Evolutionary conservation across 2,888 invertebrate species (phyloP).

Genomic region (Ectobius pallidus): DNA sequence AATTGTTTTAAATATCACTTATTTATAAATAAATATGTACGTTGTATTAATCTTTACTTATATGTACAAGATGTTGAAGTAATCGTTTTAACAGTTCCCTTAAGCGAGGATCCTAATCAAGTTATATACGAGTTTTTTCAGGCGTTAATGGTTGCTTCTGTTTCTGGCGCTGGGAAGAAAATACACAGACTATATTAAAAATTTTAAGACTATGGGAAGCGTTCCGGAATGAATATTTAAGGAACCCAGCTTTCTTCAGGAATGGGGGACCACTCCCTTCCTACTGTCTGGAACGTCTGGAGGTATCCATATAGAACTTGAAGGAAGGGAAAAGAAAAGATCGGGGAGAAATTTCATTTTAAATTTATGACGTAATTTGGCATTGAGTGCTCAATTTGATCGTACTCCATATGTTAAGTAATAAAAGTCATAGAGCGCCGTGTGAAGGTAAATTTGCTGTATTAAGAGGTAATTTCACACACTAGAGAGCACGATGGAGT

Average conservation of each 20-base stretch:
- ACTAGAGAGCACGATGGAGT: neutral
- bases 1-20: no score
- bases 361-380: slow-evolving; percentile 12
- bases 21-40: no score
- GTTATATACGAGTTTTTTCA: neutral
- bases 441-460: no score
- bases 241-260: neutral
- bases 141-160: neutral
- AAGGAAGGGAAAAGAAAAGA: neutral
- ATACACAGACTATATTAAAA: neutral
- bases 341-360: neutral
- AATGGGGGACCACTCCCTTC: neutral
- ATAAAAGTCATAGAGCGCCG: no score
- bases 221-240: neutral
- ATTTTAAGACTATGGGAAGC: neutral
- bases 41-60: no score
- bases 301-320: neutral
- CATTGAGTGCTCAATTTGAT: neutral
- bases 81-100: neutral
- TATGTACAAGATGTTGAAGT: no score
- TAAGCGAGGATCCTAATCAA: neutral
- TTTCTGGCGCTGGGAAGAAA: no score
- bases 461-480: slow-evolving; percentile 14
- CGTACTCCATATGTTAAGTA: slow-evolving; percentile 4
- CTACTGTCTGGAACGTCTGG: neutral